Evolutionary conservation across 2,888 invertebrate species (phyloP), one percentile per base, ranked within the genome.

Genomic region (Drosophila engyochracea): DNA sequence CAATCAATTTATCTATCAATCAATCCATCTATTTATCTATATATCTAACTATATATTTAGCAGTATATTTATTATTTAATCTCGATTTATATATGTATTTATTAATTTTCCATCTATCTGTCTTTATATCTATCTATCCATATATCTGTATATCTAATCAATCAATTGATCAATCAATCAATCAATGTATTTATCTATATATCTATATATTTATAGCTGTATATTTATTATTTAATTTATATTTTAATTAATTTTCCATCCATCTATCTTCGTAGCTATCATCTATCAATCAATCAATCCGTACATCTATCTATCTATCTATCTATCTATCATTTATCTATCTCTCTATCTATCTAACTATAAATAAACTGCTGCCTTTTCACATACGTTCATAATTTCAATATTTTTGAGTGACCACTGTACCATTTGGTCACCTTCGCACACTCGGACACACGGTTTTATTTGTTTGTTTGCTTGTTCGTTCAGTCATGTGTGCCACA

Each of bases 401-500:
- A 16, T 25, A 25, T 9, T 4, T 47, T 47, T 49, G 44, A 19
- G 58, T 44, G 22, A 5, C 49, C 49, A 60, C 51, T 35, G 60
- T 74, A 53, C 22, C 30, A 79, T 81, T 86, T 91, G 89, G 90
- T 86, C 90, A 91, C 91, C 90, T 91, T 83, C 82, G 79, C 76
- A 74, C 41, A 39, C 57, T 63, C 57, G 58, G 44, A 64, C 65
- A 55, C 58, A 12, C 44, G 62, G 59, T 83, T 81, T 84, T 82
- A 80, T 90, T 81, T 82, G 82, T 85, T 82, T 85, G 82, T 88
- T 82, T 87, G 88, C 81, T 58, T 89, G 90, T 90, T 85, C 81
- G 81, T 64, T 82, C 85, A 85, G 67, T 81, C 80, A 76, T 90
- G 85, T 85, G 81, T 75, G 82, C 73, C 78, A 65, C 78, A 75